phyloP scores from a whole-genome alignment of 1,140 invertebrate genomes.

The Heliothis virescens region DNA sequence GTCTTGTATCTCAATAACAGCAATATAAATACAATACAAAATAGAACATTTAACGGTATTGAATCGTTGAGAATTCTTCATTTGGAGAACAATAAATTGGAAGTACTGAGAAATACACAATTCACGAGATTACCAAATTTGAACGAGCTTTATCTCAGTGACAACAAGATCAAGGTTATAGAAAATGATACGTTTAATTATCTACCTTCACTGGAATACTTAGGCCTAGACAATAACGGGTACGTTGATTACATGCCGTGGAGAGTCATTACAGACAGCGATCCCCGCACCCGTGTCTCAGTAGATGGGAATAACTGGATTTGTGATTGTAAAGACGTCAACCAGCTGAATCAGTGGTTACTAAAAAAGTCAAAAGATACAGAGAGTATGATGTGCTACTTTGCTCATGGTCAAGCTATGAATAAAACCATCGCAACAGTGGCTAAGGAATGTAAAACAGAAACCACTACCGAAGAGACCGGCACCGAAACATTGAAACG shows the following conservation, averaged over 20 bases:
- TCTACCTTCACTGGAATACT: slow-evolving; percentile 90
- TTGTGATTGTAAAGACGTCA: slow-evolving; percentile 90
- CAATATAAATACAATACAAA: slow-evolving; percentile 91
- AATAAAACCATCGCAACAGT: slow-evolving; percentile 83
- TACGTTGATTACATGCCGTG: slow-evolving; percentile 92
- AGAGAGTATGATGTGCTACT: slow-evolving; percentile 82
- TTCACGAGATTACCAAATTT: slow-evolving; percentile 91
- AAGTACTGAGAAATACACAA: slow-evolving; percentile 92
- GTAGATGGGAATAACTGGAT: slow-evolving; percentile 91
- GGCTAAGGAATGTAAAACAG: slow-evolving; percentile 83
- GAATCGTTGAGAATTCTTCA: slow-evolving; percentile 91
- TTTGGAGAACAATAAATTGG: slow-evolving; percentile 93
- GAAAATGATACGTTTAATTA: slow-evolving; percentile 92
- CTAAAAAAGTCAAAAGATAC: slow-evolving; percentile 84
- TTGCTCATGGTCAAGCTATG: slow-evolving; percentile 79
- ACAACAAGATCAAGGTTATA: slow-evolving; percentile 91
- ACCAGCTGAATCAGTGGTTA: slow-evolving; percentile 89
- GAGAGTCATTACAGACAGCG: slow-evolving; percentile 87
- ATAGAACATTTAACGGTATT: slow-evolving; percentile 94
- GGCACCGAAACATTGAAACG: slow-evolving; percentile 86
- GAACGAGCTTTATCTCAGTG: slow-evolving; percentile 92
- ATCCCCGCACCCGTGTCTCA: slow-evolving; percentile 87
- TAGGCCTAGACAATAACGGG: slow-evolving; percentile 93
- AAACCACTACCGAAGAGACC: slow-evolving; percentile 80
- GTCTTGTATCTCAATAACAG: slow-evolving; percentile 94